These are phyloP conservation scores for Melipona beecheii DNA, from an alignment of 2,888 invertebrate species.

Conservation along the genomic window DNA sequence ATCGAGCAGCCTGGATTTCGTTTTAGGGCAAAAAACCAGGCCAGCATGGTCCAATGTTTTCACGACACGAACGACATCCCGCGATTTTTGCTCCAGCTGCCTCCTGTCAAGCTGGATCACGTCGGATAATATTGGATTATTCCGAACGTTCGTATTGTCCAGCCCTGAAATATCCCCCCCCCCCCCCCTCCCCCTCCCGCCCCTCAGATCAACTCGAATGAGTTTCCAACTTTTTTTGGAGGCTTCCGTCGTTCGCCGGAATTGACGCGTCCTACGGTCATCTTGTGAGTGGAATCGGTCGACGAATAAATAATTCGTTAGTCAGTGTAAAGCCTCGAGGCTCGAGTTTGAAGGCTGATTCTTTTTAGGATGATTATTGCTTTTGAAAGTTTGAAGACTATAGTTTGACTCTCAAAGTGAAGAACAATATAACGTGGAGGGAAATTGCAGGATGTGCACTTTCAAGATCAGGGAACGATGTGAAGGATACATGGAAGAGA, in stretches of 20 bases:
- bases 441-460: too few species aligned
- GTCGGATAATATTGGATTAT: conserved; percentile 58
- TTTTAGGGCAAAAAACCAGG: conserved; percentile 35
- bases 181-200: too few species aligned
- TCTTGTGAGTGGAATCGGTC: not conserved
- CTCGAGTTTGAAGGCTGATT: too few species aligned
- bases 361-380: too few species aligned
- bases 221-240: not conserved
- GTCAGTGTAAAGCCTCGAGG: too few species aligned
- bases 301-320: not conserved
- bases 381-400: too few species aligned
- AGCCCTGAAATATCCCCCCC: not conserved
- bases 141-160: conserved; percentile 37
- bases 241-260: not conserved
- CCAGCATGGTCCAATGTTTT: conserved; percentile 15
- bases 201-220: not conserved
- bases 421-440: too few species aligned
- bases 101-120: conserved; percentile 41
- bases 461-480: too few species aligned
- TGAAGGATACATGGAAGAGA: too few species aligned
- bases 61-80: not conserved
- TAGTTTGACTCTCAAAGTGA: too few species aligned
- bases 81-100: conserved; percentile 51
- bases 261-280: not conserved
- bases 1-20: conserved; percentile 38